These are phyloP conservation scores for Litocranius walleri DNA, from an alignment of 2,113 vertebrate genomes.

Conservation along the genomic window DNA sequence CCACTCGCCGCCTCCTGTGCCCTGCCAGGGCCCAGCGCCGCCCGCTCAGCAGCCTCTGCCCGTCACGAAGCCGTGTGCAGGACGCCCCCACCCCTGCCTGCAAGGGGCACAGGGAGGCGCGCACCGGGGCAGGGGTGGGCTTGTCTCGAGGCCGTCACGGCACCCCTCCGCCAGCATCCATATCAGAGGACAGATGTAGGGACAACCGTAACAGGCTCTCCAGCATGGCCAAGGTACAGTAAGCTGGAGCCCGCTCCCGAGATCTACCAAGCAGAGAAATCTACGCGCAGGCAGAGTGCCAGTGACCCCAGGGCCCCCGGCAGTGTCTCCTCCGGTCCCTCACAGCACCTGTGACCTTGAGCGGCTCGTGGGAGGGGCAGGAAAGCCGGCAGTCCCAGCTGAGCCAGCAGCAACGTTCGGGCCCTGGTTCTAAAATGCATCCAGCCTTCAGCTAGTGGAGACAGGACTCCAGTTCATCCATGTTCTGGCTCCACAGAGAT, in stretches of 20 bases:
- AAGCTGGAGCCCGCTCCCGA: neutral
- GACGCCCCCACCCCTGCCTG: no score
- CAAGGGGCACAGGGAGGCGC: neutral
- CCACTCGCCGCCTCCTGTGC: fast-evolving
- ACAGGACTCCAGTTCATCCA: neutral
- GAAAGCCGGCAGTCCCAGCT: neutral
- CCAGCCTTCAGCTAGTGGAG: neutral
- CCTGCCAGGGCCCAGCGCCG: fast-evolving
- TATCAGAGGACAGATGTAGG: neutral
- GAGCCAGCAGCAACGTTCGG: neutral
- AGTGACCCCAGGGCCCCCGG: fast-evolving
- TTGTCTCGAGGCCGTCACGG: neutral
- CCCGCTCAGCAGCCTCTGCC: fast-evolving
- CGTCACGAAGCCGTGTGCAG: fast-evolving
- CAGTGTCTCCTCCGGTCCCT: neutral
- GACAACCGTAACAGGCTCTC: neutral
- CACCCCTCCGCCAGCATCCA: neutral
- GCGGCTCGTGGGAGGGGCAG: neutral
- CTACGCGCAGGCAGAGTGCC: neutral
- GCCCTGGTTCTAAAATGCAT: neutral
- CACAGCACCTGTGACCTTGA: neutral
- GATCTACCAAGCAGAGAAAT: neutral
- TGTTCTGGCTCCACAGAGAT: neutral
- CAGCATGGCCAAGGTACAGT: neutral
- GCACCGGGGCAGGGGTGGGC: fast-evolving